Base-by-base conservation (phyloP, 2,888 invertebrate species). In the Amblyjoppa fuscipennis region DNA sequence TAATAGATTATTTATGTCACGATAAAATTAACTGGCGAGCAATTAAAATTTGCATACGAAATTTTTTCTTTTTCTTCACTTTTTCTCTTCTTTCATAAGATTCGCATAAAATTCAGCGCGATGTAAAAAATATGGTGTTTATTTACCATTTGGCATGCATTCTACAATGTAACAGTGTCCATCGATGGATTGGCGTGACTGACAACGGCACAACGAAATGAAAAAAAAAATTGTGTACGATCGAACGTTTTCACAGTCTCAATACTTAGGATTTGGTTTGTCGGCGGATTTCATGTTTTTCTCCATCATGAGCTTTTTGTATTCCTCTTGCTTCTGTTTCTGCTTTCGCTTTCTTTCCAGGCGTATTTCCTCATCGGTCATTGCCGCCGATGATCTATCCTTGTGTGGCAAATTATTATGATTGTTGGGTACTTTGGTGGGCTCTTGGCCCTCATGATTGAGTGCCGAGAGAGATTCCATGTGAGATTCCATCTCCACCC, bases 41-140 rank as follows among this genome's bases (percentile, higher is more conserved):
- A 88, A 90, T 90, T 90, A 89, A 90, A 90, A 89, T 90, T 90
- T 90, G 87, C 88, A 89, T 91, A 90, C 86, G 89, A 91, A 90
- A 28, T 25, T 85, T 77, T 79, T 83, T 77, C 80, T 70, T 71
- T 68, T 49, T 71, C 73, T 41, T 53, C 53, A 53, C 66, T n/a
- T 41, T 31, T 41, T 41, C 45, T 13, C 45, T 13, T 49, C 45
- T 49, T 49, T 49, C 45, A 49, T 49, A 49, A 16, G 3, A 4
- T 4, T 49, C 16, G 45, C 16, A 49, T 16, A 0, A 49, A 49
- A 13, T 49, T n/a, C 31, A 53, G 5, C 4, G 51, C 28, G 34
- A 20, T 71, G 34, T n/a, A 38, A 53, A 59, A 59, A 59, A 41
- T 25, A 56, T 59, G 38, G 20, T 59, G 34, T 25, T 28, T 25